Evolutionary conservation across 2,888 invertebrate genomes (phyloP).

Genomic region (Neocrepidodera transversa): DNA sequence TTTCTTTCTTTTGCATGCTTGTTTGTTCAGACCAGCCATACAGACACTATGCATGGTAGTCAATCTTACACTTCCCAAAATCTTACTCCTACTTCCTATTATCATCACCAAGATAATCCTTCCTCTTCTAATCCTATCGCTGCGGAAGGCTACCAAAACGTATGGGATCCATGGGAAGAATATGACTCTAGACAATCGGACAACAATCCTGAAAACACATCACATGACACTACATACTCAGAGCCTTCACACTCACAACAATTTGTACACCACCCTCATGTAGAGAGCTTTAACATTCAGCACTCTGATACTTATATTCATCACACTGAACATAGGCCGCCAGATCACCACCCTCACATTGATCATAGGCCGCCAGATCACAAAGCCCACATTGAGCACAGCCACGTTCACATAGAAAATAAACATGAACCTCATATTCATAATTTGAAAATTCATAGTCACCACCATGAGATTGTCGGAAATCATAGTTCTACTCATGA

Average conservation of each 20-base stretch:
- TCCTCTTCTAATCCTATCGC: conserved; percentile 29
- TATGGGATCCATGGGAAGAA: conserved; percentile 79
- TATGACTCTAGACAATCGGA: conserved; percentile 59
- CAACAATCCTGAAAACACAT: conserved; percentile 5
- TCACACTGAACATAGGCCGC: not conserved
- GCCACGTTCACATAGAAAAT: conserved; percentile 10
- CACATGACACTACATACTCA: conserved; percentile 6
- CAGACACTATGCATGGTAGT: conserved; percentile 41
- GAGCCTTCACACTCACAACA: conserved; percentile 19
- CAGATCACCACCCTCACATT: conserved; percentile 1
- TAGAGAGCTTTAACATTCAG: not conserved
- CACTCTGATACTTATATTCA: not conserved
- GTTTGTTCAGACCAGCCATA: conserved; percentile 47
- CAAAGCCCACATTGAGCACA: not conserved
- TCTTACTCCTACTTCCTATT: conserved; percentile 21
- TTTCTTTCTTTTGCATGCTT: conserved; percentile 59
- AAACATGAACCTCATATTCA: conserved; percentile 6
- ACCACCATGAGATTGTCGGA: conserved; percentile 17
- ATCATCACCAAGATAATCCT: conserved; percentile 25
- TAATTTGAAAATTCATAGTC: conserved; percentile 8
- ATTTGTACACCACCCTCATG: not conserved
- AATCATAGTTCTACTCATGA: conserved; percentile 27
- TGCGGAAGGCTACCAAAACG: conserved; percentile 54
- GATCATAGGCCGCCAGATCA: not conserved
- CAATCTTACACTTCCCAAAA: conserved; percentile 33